Conservation (phyloP, 2,797 vertebrate genomes). For the Graptemys geographica region DNA sequence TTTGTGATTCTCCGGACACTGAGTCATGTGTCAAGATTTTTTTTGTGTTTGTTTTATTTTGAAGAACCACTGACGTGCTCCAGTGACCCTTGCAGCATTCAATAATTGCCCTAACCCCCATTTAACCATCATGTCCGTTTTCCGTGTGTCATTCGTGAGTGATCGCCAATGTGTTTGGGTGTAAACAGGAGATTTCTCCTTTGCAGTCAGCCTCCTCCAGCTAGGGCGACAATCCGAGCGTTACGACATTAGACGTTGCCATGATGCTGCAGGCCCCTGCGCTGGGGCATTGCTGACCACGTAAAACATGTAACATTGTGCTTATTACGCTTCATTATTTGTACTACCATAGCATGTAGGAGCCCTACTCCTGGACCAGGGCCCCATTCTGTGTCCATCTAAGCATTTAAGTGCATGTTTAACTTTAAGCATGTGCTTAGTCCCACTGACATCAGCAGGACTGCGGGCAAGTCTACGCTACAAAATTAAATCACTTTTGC, state of each 20-base stretch:
- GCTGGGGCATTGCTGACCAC: not conserved
- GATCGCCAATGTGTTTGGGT: rapidly evolving
- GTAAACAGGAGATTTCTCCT: not conserved
- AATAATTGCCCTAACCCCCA: constrained; percentile 70
- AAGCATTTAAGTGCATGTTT: not conserved
- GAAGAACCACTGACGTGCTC: constrained; percentile 60
- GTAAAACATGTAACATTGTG: not conserved
- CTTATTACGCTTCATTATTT: not conserved
- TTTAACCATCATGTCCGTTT: constrained; percentile 62
- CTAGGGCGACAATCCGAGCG: not conserved
- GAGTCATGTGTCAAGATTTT: constrained; percentile 67
- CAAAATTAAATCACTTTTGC: not conserved
- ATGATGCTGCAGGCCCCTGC: not conserved
- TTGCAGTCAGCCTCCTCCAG: not conserved
- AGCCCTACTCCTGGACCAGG: not conserved
- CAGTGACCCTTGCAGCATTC: constrained; percentile 71
- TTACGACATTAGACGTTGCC: not conserved
- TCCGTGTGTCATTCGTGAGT: not conserved
- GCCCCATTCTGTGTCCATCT: not conserved
- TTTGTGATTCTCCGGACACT: constrained; percentile 4
- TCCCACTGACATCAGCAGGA: not conserved
- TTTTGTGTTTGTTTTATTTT: constrained; percentile 22
- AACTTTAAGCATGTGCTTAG: not conserved
- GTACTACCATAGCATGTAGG: not conserved
- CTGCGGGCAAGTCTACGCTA: not conserved